phyloP scores from a whole-genome alignment of 2,888 invertebrate species.

The Eulithis prunata region DNA sequence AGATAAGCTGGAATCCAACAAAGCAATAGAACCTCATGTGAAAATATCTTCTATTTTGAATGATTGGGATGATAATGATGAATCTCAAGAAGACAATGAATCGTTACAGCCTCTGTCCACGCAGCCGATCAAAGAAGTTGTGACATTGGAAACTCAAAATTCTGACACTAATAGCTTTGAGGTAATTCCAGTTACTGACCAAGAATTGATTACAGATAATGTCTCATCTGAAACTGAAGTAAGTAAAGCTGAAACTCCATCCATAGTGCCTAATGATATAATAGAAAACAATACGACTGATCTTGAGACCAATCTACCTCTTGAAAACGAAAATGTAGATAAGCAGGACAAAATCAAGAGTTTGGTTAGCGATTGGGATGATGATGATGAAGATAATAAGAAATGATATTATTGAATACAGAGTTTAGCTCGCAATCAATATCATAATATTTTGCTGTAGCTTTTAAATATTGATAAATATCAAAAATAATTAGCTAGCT shows the following conservation, averaged over 20 bases:
- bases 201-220: slow-evolving; percentile 9
- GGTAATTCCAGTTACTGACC: slow-evolving; percentile 6
- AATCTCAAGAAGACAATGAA: slow-evolving; percentile 65
- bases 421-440: background rate
- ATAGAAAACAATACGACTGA: slow-evolving; percentile 29
- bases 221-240: slow-evolving; percentile 33
- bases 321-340: slow-evolving; percentile 34
- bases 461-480: background rate
- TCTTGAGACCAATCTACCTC: slow-evolving; percentile 21
- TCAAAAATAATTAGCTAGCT: background rate
- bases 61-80: slow-evolving; percentile 83
- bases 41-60: slow-evolving; percentile 75
- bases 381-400: slow-evolving; percentile 70
- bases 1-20: slow-evolving; percentile 29
- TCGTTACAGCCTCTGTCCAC: slow-evolving; percentile 34
- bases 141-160: slow-evolving; percentile 3
- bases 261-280: slow-evolving; percentile 13
- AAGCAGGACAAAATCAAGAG: slow-evolving; percentile 72
- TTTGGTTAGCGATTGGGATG: slow-evolving; percentile 82
- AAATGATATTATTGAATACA: slow-evolving; percentile 24
- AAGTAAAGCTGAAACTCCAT: slow-evolving; percentile 25
- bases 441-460: background rate
- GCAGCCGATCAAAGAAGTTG: slow-evolving; percentile 13
- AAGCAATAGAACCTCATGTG: slow-evolving; percentile 46
- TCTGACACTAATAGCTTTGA: background rate